Conservation (phyloP, 2,888 invertebrate genomes). For the Helicoverpa assulta region DNA sequence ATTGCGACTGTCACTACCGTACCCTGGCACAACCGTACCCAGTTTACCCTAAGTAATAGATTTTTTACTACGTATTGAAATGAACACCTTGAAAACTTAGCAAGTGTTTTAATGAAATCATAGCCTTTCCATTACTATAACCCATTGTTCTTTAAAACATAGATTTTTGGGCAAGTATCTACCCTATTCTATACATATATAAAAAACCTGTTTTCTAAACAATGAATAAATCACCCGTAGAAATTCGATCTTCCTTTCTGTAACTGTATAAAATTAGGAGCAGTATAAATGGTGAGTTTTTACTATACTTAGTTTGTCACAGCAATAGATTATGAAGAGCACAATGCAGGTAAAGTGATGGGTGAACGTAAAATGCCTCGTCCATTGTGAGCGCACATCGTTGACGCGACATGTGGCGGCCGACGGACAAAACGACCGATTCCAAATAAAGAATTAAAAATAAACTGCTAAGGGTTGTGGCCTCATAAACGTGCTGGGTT, state of each 20-base stretch:
- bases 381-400: conserved; percentile 73
- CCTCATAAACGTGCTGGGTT: conserved; percentile 57
- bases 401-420: conserved; percentile 79
- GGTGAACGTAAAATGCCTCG: conserved; percentile 65
- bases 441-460: conserved; percentile 76
- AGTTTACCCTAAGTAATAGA: too few species aligned
- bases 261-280: conserved; percentile 23
- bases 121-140: too few species aligned
- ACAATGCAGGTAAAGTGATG: conserved; percentile 41
- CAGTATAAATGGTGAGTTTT: conserved; percentile 25
- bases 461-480: conserved; percentile 63
- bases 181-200: too few species aligned
- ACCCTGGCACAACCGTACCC: too few species aligned
- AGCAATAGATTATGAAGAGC: conserved; percentile 44
- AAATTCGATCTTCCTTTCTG: conserved; percentile 13
- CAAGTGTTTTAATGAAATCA: too few species aligned
- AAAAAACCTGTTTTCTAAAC: too few species aligned
- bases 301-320: conserved; percentile 11
- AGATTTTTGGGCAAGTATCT: conserved; percentile 13
- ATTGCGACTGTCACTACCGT: too few species aligned
- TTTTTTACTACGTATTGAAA: too few species aligned
- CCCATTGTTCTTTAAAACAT: too few species aligned
- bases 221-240: conserved; percentile 1
- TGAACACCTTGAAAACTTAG: too few species aligned
- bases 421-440: conserved; percentile 79